Evolutionary conservation across 2,113 vertebrate genomes (phyloP).

Genomic region (Danio rerio): DNA sequence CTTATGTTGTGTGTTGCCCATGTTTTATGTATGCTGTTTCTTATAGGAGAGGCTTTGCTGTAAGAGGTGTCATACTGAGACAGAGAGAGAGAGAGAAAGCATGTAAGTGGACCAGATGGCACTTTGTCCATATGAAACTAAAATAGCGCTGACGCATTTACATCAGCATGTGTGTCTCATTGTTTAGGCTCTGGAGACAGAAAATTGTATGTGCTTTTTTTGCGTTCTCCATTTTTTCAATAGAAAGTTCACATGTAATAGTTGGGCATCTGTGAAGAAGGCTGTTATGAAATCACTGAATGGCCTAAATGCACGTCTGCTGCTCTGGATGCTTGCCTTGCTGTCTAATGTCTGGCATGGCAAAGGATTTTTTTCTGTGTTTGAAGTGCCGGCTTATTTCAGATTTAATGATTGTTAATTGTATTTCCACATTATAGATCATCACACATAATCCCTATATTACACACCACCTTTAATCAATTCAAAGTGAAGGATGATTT

Average conservation of each 20-base stretch:
- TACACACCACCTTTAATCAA: neutral
- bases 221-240: neutral
- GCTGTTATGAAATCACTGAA: constrained; percentile 6
- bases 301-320: constrained; percentile 17
- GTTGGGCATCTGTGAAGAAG: neutral
- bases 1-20: neutral
- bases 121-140: neutral
- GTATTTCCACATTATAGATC: neutral
- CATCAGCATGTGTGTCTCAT: neutral
- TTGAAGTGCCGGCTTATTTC: neutral
- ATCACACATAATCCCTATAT: neutral
- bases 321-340: neutral
- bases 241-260: neutral
- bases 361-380: neutral
- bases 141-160: neutral
- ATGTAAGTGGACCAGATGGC: constrained; percentile 32
- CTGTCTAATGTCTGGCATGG: neutral
- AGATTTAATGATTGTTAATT: neutral
- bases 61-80: neutral
- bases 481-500: neutral
- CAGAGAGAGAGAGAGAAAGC: neutral
- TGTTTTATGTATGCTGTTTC: constrained; percentile 45
- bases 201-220: neutral
- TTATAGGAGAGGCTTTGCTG: constrained; percentile 7
- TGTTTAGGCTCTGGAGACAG: neutral